These are phyloP conservation scores for Pandemis heparana DNA, from an alignment of 2,888 invertebrate genomes.

Conservation along the genomic window DNA sequence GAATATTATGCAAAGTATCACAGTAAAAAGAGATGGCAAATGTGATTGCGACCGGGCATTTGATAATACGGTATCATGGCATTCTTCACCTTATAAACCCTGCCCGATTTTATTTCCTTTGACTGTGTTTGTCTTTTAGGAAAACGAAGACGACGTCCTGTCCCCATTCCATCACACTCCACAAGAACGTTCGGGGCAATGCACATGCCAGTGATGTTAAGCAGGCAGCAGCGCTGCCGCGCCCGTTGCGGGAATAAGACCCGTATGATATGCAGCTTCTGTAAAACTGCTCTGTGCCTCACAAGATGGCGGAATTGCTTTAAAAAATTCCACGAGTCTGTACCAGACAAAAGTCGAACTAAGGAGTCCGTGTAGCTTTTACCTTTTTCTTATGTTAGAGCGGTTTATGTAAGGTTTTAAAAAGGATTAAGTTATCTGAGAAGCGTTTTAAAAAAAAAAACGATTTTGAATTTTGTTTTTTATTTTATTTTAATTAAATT, in stretches of 20 bases:
- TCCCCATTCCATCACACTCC: background rate
- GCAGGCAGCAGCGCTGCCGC: conserved; percentile 13
- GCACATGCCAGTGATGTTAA: conserved; percentile 1
- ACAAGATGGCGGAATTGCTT: conserved; percentile 17
- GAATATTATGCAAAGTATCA: too few relatives aligned
- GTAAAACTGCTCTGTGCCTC: conserved; percentile 13
- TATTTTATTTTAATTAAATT: too few relatives aligned
- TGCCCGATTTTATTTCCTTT: background rate
- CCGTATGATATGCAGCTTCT: background rate
- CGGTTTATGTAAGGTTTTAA: too few relatives aligned
- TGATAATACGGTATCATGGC: too few relatives aligned
- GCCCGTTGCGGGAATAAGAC: conserved; percentile 2
- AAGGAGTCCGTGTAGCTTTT: too few relatives aligned
- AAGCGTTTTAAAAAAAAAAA: too few relatives aligned
- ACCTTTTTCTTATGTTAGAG: too few relatives aligned
- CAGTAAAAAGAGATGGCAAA: too few relatives aligned
- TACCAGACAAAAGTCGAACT: background rate
- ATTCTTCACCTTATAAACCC: background rate
- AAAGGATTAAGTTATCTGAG: too few relatives aligned
- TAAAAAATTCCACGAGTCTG: background rate
- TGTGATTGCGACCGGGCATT: too few relatives aligned
- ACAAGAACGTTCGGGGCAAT: conserved; percentile 1
- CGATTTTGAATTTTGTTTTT: too few relatives aligned
- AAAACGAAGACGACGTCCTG: background rate
- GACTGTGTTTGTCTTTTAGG: background rate